phyloP scores from a whole-genome alignment of 1,140 invertebrate species.

The Lordiphosa mommai region DNA sequence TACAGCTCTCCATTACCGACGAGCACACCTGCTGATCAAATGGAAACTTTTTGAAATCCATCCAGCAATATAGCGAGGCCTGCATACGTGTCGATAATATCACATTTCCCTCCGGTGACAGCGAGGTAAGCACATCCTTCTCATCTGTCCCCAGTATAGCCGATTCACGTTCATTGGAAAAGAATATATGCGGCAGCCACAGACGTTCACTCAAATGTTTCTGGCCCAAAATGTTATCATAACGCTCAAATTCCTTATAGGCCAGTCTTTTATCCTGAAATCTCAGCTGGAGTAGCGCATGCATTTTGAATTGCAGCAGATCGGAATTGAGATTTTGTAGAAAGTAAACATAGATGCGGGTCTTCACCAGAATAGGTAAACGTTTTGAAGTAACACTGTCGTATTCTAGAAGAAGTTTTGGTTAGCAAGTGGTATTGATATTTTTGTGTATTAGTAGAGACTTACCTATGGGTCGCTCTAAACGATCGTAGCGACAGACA shows the following conservation, averaged over 20 bases:
- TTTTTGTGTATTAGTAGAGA: too few species aligned
- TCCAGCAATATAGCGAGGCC: conserved; percentile 89
- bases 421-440: too few species aligned
- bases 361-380: conserved; percentile 83
- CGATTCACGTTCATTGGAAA: conserved; percentile 90
- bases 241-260: conserved; percentile 82
- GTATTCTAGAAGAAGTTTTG: conserved; percentile 30
- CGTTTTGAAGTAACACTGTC: conserved; percentile 53
- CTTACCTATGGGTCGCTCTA: conserved; percentile 64
- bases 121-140: conserved; percentile 89
- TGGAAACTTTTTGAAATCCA: conserved; percentile 91
- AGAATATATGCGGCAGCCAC: conserved; percentile 90
- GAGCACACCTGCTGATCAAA: conserved; percentile 91
- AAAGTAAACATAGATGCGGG: conserved; percentile 87
- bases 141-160: conserved; percentile 84
- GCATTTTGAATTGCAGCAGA: conserved; percentile 90
- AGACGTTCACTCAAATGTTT: conserved; percentile 85
- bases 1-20: conserved; percentile 90
- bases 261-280: conserved; percentile 86
- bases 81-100: conserved; percentile 88
- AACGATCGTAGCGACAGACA: conserved; percentile 72
- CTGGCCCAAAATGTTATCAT: conserved; percentile 85
- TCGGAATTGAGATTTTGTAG: conserved; percentile 89
- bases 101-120: conserved; percentile 87
- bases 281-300: conserved; percentile 88